Evolutionary conservation across 30 jellyfish, hydroid and myxozoan species (phyloP).

Genomic region (Hydractinia echinata): DNA sequence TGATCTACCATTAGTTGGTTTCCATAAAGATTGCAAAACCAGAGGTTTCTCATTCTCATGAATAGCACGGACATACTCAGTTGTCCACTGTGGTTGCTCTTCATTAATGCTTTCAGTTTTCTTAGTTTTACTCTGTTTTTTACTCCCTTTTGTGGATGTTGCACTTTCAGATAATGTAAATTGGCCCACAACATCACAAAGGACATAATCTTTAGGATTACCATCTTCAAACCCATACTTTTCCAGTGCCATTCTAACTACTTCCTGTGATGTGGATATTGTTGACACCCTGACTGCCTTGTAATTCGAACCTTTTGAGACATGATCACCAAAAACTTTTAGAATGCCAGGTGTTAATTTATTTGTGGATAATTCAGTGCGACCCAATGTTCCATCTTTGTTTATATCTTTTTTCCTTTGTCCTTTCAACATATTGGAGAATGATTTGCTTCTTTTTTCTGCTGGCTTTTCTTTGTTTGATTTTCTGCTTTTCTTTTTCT

Average conservation of each 20-base stretch:
- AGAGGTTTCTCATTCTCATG: constrained; percentile 90
- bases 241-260: constrained; percentile 87
- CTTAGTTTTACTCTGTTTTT: constrained; percentile 34
- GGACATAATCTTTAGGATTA: constrained; percentile 67
- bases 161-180: constrained; percentile 18
- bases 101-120: constrained; percentile 5
- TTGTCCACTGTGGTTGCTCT: constrained; percentile 88
- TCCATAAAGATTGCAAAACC: constrained; percentile 93
- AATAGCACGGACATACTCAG: constrained; percentile 86
- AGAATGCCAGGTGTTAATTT: constrained; percentile 91
- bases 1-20: constrained; percentile 83
- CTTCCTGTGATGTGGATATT: constrained; percentile 81
- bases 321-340: constrained; percentile 95
- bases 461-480: constrained; percentile 1
- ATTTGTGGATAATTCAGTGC: constrained; percentile 87
- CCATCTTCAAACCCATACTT: constrained; percentile 62
- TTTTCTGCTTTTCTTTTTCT: constrained; percentile 12
- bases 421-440: constrained; percentile 24
- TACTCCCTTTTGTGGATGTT: constrained; percentile 18
- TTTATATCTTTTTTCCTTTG: constrained; percentile 51
- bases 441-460: constrained; percentile 24
- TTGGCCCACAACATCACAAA: constrained; percentile 98
- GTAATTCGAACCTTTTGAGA: constrained; percentile 92
- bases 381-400: constrained; percentile 7
- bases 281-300: constrained; percentile 97